phyloP scores from a whole-genome alignment of 2,113 vertebrate species.

The Peromyscus leucopus region DNA sequence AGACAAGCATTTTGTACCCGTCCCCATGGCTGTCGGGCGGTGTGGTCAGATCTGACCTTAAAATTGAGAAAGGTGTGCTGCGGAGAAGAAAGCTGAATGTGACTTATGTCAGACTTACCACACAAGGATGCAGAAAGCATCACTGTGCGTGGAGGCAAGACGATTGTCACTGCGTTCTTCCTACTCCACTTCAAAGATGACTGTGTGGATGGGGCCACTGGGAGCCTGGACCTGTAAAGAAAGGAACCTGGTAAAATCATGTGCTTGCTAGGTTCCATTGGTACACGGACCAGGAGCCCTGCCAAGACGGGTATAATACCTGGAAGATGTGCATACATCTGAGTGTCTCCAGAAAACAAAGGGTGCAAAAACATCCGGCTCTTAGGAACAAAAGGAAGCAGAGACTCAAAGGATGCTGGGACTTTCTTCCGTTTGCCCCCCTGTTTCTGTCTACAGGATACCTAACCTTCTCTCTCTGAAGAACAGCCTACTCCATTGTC shows the following conservation, averaged over 20 bases:
- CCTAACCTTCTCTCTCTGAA: neutral
- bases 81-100: neutral
- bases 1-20: neutral
- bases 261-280: neutral
- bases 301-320: neutral
- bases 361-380: neutral
- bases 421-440: neutral
- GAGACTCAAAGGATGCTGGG: neutral
- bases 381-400: neutral
- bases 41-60: neutral
- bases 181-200: neutral
- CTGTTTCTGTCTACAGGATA: neutral
- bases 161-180: neutral
- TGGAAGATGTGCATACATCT: rapidly evolving
- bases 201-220: neutral
- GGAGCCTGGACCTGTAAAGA: neutral
- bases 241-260: neutral
- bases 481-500: neutral
- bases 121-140: neutral
- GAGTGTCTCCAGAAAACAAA: conserved; percentile 3
- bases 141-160: neutral
- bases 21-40: neutral
- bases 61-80: neutral
- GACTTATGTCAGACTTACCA: neutral
- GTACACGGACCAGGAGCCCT: neutral